These are phyloP conservation scores for Leucopternis melanops DNA, from an alignment of 2,113 vertebrate genomes.

Conservation along the genomic window DNA sequence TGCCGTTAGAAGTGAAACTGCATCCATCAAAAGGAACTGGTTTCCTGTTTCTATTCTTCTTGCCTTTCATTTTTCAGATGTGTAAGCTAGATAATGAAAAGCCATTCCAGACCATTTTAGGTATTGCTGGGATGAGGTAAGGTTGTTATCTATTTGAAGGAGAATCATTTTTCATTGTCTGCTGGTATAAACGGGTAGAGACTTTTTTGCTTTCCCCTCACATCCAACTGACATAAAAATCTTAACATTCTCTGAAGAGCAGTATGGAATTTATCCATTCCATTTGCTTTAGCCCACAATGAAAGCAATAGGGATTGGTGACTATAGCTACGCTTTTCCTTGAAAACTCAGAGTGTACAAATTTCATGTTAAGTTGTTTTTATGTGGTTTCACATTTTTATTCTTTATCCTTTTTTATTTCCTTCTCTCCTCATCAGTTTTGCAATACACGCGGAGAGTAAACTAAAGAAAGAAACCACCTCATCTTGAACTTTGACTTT, in stretches of 20 bases:
- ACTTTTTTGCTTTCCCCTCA: conserved; percentile 13
- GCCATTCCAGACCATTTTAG: conserved; percentile 38
- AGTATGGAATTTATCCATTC: neutral
- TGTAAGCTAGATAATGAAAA: conserved; percentile 48
- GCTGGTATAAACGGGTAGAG: neutral
- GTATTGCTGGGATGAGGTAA: conserved; percentile 29
- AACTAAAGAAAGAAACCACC: neutral
- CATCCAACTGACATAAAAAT: conserved; percentile 34
- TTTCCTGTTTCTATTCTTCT: conserved; percentile 33
- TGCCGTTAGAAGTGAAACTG: conserved; percentile 17
- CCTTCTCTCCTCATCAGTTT: neutral
- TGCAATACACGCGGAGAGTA: rapidly evolving
- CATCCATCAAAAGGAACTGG: conserved; percentile 29
- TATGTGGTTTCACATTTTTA: neutral
- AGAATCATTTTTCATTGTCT: conserved; percentile 50
- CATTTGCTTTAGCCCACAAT: neutral
- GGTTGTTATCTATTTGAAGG: conserved; percentile 35
- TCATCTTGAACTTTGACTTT: neutral
- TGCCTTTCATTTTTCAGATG: conserved; percentile 46
- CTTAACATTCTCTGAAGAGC: neutral
- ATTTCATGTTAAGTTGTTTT: neutral
- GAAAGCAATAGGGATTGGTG: neutral
- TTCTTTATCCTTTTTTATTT: neutral
- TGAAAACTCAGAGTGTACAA: neutral
- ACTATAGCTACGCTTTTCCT: neutral